These are phyloP conservation scores for Calephelis nemesis DNA, from an alignment of 1,140 invertebrate genomes.

Conservation along the genomic window DNA sequence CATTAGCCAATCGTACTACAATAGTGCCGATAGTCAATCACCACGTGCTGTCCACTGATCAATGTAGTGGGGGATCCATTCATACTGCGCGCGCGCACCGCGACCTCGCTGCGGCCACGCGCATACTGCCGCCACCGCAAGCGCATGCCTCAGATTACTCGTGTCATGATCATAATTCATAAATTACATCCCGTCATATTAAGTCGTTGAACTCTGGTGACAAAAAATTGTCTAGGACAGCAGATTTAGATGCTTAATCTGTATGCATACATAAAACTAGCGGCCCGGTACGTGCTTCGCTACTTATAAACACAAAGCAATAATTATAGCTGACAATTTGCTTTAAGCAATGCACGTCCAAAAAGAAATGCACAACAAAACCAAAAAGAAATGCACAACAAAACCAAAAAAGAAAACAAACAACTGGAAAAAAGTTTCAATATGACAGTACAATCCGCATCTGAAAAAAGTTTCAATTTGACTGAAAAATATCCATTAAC, in stretches of 20 bases:
- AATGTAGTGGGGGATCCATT: constrained; percentile 53
- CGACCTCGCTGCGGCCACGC: constrained; percentile 40
- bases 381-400: no score
- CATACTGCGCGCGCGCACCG: constrained; percentile 54
- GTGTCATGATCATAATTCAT: constrained; percentile 50
- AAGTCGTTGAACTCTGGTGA: constrained; percentile 46
- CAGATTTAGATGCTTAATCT: constrained; percentile 9
- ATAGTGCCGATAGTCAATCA: background rate
- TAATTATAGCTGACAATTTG: no score
- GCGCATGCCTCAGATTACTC: constrained; percentile 41
- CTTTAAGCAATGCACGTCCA: no score
- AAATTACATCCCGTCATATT: constrained; percentile 43
- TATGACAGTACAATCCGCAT: no score
- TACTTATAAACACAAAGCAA: no score
- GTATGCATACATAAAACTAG: no score
- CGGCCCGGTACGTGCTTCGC: no score
- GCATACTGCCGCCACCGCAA: constrained; percentile 38
- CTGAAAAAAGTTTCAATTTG: no score
- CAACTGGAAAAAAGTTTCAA: no score
- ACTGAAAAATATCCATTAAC: no score
- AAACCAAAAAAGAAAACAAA: no score
- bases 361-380: no score
- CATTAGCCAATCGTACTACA: background rate
- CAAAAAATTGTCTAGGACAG: background rate
- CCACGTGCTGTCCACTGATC: constrained; percentile 64